Evolutionary conservation across 2,797 vertebrate species (phyloP).

Genomic region (Chaetodon trifasciatus): DNA sequence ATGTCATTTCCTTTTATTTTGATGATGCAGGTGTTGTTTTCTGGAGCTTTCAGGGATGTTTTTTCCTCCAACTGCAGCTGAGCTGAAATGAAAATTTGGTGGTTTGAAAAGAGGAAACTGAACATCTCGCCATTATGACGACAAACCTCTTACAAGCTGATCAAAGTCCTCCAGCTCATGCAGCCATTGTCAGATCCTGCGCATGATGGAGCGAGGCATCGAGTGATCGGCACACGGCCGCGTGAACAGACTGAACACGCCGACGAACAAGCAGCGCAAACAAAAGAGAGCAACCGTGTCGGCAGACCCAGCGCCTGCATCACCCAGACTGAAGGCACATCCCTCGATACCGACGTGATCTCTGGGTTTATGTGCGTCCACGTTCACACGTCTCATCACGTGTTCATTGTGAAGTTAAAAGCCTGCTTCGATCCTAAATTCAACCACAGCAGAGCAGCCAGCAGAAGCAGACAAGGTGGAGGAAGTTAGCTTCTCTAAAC

Average conservation of each 20-base stretch:
- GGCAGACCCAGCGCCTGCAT: too few relatives aligned
- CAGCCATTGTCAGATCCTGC: not conserved
- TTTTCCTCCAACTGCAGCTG: not conserved
- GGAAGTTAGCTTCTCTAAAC: not conserved
- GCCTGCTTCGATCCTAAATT: not conserved
- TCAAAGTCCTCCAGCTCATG: not conserved
- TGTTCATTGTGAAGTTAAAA: slow-evolving; percentile 3
- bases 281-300: not conserved
- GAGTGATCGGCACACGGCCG: too few relatives aligned
- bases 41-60: not conserved
- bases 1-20: slow-evolving; percentile 21
- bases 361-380: not conserved
- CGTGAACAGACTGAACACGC: too few relatives aligned
- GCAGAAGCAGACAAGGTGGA: not conserved
- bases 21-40: not conserved
- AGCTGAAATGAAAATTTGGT: not conserved
- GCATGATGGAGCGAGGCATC: not conserved
- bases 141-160: not conserved
- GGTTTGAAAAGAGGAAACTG: too few relatives aligned
- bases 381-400: not conserved
- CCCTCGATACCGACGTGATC: slow-evolving; percentile 9
- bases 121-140: too few relatives aligned
- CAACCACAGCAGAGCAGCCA: not conserved
- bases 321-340: slow-evolving; percentile 14
- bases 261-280: not conserved